Conservation (phyloP, 30 jellyfish, hydroid and myxozoan species). For the Aurelia aurita complex sp. Pacific region DNA sequence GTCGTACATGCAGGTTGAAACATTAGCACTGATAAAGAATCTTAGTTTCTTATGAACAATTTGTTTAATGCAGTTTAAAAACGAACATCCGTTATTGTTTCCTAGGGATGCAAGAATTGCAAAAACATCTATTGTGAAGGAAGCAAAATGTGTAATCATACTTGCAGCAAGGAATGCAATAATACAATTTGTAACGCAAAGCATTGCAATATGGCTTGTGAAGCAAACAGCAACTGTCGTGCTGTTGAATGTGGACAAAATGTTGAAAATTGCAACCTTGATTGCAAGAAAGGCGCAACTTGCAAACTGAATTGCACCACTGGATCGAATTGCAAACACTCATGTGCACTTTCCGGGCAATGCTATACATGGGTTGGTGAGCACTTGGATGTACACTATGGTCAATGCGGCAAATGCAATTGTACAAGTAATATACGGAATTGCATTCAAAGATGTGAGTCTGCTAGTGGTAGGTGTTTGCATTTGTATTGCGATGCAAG, state of each 20-base stretch:
- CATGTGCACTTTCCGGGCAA: conserved; percentile 53
- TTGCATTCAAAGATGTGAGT: conserved; percentile 53
- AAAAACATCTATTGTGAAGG: conserved; percentile 6
- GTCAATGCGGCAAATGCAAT: conserved; percentile 53
- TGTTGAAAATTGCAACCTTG: conserved; percentile 23
- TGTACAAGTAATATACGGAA: conserved; percentile 41
- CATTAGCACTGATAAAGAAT: too few species aligned
- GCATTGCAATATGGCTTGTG: conserved; percentile 33
- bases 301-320: conserved; percentile 49
- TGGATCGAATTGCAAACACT: conserved; percentile 24
- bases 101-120: conserved; percentile 40
- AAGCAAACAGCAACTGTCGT: conserved; percentile 32
- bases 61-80: too few species aligned
- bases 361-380: conserved; percentile 41
- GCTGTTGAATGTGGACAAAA: conserved; percentile 26
- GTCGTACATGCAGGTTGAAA: too few species aligned
- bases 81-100: background rate
- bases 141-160: conserved; percentile 1
- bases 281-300: conserved; percentile 34
- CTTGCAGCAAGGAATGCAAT: conserved; percentile 44
- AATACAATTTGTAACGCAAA: conserved; percentile 9
- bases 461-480: conserved; percentile 22
- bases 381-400: conserved; percentile 34
- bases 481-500: conserved; percentile 48
- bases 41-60: too few species aligned